Base-by-base conservation (phyloP, 2,888 invertebrate species). In the Axea sp. region DNA sequence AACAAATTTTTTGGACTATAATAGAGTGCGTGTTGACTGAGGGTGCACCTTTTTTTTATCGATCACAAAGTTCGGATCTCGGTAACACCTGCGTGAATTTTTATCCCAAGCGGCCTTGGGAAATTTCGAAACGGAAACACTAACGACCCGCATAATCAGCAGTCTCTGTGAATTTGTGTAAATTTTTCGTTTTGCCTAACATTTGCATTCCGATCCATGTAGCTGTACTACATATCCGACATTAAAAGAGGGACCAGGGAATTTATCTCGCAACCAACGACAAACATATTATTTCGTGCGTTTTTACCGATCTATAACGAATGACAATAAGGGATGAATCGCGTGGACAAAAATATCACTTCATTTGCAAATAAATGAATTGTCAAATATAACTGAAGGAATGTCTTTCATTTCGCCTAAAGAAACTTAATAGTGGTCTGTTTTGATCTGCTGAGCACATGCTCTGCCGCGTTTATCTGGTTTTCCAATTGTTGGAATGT, bases 61-160 rank as follows among this genome's bases (percentile, higher is more conserved):
- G 39, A 15, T 6, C 9, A 30, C n/a, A 43, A 39, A 31, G 24
- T 30, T 19, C 24, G 31, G n/a, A 9, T 31, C 43, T 43, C 43
- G 22, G 33, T 7, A 8, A 15, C 55, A 65, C 55, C 55, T 55
- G 47, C 37, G 47, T 30, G 33, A 55, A 31, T 39, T 35, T 55
- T 45, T 28, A 17, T 17, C 37, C 7, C 7, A 26, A 60, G 26
- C 14, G 17, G 14, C 9, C 43, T 22, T 12, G 28, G 15, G 28
- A 26, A 60, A 35, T 64, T 41, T 35, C 7, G 17, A 30, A 53
- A 35, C 53, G 53, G 31, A 65, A 65, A 37, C 35, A 28, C 65
- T 65, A 65, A 65, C 65, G 47, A 55, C 57, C 57, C 57, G 67
- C 49, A 65, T 65, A 65, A 65, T 65, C 55, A n/a, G 37, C 39